Evolutionary conservation across 2,113 vertebrate genomes (phyloP).

Genomic region (Psammodynastes pulverulentus): DNA sequence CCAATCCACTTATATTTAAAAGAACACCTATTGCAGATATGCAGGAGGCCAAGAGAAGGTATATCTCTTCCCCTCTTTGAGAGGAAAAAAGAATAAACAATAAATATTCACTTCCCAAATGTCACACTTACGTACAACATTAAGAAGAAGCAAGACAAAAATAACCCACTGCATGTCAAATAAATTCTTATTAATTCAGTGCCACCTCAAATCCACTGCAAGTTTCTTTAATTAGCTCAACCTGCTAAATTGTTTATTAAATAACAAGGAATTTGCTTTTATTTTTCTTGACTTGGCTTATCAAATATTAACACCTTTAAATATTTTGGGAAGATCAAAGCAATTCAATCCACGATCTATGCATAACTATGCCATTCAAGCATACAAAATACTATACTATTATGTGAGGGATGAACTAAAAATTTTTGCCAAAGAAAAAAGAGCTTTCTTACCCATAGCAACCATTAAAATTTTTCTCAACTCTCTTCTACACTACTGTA

Average conservation of each 20-base stretch:
- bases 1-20: not conserved
- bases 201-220: not conserved
- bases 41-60: conserved; percentile 28
- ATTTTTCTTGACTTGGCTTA: not conserved
- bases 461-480: not conserved
- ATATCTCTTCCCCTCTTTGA: not conserved
- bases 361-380: not conserved
- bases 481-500: not conserved
- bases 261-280: conserved; percentile 53
- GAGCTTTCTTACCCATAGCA: not conserved
- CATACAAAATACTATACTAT: not conserved
- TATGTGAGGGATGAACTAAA: not conserved
- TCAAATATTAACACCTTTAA: conserved; percentile 34
- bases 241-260: conserved; percentile 26
- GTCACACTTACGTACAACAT: not conserved
- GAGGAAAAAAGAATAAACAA: conserved; percentile 34
- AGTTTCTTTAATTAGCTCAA: not conserved
- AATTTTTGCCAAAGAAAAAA: not conserved
- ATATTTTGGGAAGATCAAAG: conserved; percentile 17
- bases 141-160: conserved; percentile 44
- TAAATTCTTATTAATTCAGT: not conserved
- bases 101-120: conserved; percentile 23
- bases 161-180: not conserved
- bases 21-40: not conserved
- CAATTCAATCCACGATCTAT: not conserved